Percentiles rank a stretch among this genome's conserved stretches.
These are phyloP conservation scores for Zaprionus lachaisei DNA, from an alignment of 1,140 invertebrate genomes.

Conservation along the genomic window DNA sequence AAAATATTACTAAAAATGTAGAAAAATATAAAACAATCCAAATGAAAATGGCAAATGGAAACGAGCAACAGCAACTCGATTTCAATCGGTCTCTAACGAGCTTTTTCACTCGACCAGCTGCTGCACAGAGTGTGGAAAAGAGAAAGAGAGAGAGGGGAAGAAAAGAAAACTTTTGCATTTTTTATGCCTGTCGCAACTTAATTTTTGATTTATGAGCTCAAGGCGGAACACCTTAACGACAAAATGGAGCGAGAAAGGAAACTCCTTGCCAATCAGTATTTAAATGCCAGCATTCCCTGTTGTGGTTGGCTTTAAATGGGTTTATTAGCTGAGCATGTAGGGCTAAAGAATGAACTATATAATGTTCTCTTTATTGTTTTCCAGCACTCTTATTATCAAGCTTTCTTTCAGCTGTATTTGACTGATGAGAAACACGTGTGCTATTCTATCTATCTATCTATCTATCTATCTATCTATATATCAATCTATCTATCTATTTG, in stretches of 20 bases:
- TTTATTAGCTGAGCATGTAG: neutral
- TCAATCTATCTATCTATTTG: no score
- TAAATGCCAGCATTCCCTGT: conserved; percentile 11
- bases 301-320: neutral
- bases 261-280: conserved; percentile 20
- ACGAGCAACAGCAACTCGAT: neutral
- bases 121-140: neutral
- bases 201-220: conserved; percentile 54
- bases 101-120: conserved; percentile 26
- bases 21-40: neutral
- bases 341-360: neutral
- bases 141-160: neutral
- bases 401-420: no score
- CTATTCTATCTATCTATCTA: no score
- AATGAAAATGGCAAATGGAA: neutral
- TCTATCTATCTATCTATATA: no score
- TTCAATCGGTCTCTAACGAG: conserved; percentile 32
- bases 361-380: no score
- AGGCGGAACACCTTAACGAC: conserved; percentile 16
- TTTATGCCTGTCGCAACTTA: conserved; percentile 22
- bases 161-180: neutral
- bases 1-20: neutral
- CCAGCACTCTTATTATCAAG: no score
- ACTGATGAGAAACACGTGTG: no score
- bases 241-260: neutral